These are phyloP conservation scores for Schrankia costaestrigalis DNA, from an alignment of 2,888 invertebrate species.

Conservation along the genomic window DNA sequence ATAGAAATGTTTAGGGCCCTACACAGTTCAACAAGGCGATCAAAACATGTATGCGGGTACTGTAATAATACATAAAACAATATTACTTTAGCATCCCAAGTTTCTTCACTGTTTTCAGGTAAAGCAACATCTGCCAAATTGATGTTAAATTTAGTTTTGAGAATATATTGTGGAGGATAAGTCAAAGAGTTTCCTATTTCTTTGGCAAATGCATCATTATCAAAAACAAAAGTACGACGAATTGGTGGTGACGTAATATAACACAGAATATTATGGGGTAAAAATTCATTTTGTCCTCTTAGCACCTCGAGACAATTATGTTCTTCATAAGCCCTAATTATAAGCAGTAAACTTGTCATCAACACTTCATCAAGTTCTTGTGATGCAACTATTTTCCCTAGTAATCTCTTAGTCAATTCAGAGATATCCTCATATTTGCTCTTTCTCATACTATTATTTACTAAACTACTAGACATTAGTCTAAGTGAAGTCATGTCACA, in stretches of 20 bases:
- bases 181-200: constrained; percentile 48
- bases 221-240: constrained; percentile 51
- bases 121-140: constrained; percentile 64
- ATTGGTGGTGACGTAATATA: constrained; percentile 54
- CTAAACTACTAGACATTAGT: constrained; percentile 45
- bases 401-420: constrained; percentile 42
- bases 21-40: constrained; percentile 58
- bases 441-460: constrained; percentile 18
- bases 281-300: constrained; percentile 56
- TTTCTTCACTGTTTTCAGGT: constrained; percentile 69
- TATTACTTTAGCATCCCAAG: constrained; percentile 71
- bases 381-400: constrained; percentile 53
- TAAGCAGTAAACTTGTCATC: constrained; percentile 53
- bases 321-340: constrained; percentile 44
- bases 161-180: constrained; percentile 62
- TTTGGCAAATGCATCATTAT: constrained; percentile 35
- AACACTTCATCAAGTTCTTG: constrained; percentile 66
- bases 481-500: constrained; percentile 62
- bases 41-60: constrained; percentile 53
- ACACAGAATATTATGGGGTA: constrained; percentile 46
- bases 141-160: constrained; percentile 69
- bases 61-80: constrained; percentile 67
- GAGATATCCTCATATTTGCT: constrained; percentile 7
- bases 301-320: constrained; percentile 52
- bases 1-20: constrained; percentile 57